phyloP scores from a whole-genome alignment of 2,113 vertebrate species.

The Sylvicapra grimmia region DNA sequence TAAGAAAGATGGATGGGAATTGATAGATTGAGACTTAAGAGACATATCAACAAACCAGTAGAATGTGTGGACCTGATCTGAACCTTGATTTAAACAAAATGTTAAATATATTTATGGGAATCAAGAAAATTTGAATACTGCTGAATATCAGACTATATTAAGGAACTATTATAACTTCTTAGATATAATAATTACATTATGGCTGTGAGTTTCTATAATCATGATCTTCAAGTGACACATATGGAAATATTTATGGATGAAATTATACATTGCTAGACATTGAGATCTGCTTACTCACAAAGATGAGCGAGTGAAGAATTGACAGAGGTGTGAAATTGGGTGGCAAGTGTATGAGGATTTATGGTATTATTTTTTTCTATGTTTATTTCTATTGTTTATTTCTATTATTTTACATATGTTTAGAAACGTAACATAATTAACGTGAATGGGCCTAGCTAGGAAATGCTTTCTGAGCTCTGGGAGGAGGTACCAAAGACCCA shows the following conservation, averaged over 20 bases:
- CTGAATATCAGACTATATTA: neutral
- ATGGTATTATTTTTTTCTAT: neutral
- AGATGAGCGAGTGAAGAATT: neutral
- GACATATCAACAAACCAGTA: neutral
- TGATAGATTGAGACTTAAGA: neutral
- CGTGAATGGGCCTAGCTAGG: neutral
- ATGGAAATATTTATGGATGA: neutral
- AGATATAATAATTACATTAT: neutral
- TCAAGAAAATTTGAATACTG: neutral
- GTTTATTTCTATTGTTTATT: too few species aligned
- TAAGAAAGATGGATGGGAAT: neutral
- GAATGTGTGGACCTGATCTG: neutral
- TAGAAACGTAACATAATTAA: neutral
- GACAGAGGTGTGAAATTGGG: neutral
- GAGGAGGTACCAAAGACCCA: neutral
- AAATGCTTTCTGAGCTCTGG: neutral
- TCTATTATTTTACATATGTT: neutral
- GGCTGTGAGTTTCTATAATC: neutral
- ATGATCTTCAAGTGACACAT: neutral
- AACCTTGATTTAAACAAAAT: neutral
- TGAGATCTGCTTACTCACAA: neutral
- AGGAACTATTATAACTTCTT: neutral
- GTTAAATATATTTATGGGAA: neutral
- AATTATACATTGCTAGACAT: neutral
- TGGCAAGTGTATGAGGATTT: neutral